phyloP scores from a whole-genome alignment of 2,113 vertebrate species.

The Tragulus kanchil region DNA sequence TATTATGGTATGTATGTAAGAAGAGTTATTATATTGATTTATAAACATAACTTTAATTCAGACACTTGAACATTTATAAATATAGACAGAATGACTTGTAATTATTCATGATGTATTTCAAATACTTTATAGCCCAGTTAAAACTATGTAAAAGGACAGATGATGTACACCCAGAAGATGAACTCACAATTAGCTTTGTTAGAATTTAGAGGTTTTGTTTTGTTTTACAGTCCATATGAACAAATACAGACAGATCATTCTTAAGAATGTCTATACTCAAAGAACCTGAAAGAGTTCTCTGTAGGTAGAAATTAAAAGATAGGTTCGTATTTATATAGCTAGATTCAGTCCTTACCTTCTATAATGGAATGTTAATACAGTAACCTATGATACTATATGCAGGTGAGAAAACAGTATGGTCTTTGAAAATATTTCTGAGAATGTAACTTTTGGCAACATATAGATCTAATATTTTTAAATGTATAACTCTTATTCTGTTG shows the following conservation, averaged over 20 bases:
- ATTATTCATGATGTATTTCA: slow-evolving; percentile 48
- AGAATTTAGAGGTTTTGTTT: background rate
- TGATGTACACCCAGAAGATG: background rate
- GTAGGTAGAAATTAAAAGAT: slow-evolving; percentile 21
- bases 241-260: background rate
- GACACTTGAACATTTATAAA: slow-evolving; percentile 27
- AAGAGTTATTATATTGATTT: slow-evolving; percentile 29
- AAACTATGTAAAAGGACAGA: background rate
- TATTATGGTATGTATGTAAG: slow-evolving; percentile 28
- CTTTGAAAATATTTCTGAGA: slow-evolving; percentile 42
- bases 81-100: background rate
- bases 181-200: slow-evolving; percentile 31
- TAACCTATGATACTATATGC: background rate
- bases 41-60: slow-evolving; percentile 53
- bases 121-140: background rate
- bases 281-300: background rate
- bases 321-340: slow-evolving; percentile 41
- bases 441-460: slow-evolving; percentile 15
- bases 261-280: background rate
- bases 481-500: background rate
- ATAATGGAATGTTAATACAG: slow-evolving; percentile 57
- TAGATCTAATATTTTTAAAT: slow-evolving; percentile 40
- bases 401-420: slow-evolving; percentile 38
- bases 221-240: background rate
- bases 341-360: slow-evolving; percentile 10